Conservation (phyloP, 2,113 vertebrate genomes). For the Calyptommatus sinebrachiatus region DNA sequence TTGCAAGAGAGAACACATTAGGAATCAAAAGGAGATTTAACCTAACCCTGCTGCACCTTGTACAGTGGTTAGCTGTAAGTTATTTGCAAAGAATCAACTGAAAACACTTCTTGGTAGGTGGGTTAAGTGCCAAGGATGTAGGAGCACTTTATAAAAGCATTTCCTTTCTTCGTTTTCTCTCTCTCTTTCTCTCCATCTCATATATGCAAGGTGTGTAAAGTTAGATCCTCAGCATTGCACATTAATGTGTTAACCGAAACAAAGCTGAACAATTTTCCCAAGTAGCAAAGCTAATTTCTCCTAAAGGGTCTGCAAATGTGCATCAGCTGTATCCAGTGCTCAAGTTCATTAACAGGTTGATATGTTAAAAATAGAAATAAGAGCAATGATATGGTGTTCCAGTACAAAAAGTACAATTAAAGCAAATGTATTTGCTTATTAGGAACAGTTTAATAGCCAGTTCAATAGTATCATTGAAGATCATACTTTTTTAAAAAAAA, state of each 20-base stretch:
- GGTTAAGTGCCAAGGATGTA: conserved; percentile 46
- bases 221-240: not conserved
- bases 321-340: not conserved
- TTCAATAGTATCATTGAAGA: too few species aligned
- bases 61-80: conserved; percentile 53
- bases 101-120: conserved; percentile 49
- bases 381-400: conserved; percentile 3
- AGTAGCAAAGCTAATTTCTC: conserved; percentile 2
- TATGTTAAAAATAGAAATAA: conserved; percentile 19
- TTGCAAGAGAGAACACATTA: conserved; percentile 45
- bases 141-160: conserved; percentile 41
- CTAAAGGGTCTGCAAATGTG: not conserved
- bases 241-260: conserved; percentile 1
- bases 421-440: not conserved
- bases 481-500: too few species aligned
- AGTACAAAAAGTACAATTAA: not conserved
- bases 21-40: conserved; percentile 61
- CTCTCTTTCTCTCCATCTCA: conserved; percentile 6
- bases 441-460: not conserved
- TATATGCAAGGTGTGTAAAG: not conserved
- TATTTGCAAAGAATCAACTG: conserved; percentile 48
- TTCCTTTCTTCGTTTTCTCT: too few species aligned
- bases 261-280: conserved; percentile 18
- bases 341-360: not conserved
- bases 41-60: conserved; percentile 58